Conservation (phyloP, 2,113 vertebrate genomes). For the Festucalex cinctus region DNA sequence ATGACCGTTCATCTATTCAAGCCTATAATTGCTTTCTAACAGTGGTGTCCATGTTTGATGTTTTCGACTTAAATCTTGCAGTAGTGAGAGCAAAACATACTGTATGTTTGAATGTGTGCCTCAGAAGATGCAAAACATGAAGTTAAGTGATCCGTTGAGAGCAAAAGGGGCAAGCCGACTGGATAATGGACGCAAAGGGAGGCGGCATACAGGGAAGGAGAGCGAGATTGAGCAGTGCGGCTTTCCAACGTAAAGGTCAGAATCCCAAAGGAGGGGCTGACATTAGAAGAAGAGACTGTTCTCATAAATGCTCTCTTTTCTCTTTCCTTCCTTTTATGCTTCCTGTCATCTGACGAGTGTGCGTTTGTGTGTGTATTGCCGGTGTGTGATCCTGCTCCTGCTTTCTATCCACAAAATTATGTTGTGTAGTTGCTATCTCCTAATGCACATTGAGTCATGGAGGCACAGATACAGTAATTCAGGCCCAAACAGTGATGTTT, state of each 20-base stretch:
- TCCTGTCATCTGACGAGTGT: conserved; percentile 2
- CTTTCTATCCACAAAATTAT: not conserved
- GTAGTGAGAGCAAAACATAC: conserved; percentile 12
- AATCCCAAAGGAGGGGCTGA: conserved; percentile 64
- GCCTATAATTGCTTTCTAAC: not conserved
- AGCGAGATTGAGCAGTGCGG: conserved; percentile 26
- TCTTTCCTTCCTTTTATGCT: conserved; percentile 23
- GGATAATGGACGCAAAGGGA: conserved; percentile 49
- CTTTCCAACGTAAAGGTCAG: conserved; percentile 67
- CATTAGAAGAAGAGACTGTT: conserved; percentile 64
- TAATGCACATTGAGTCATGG: not conserved
- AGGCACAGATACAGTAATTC: not conserved
- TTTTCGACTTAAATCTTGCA: not conserved
- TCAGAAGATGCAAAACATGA: conserved; percentile 36
- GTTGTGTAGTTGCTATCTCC: not conserved
- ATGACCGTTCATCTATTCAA: too few relatives aligned
- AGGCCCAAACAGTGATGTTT: not conserved
- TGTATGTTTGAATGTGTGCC: conserved; percentile 12
- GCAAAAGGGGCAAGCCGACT: conserved; percentile 43
- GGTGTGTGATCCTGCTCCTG: conserved; percentile 3
- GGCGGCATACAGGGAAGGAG: conserved; percentile 8
- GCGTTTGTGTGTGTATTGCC: not conserved
- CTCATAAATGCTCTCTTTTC: conserved; percentile 55
- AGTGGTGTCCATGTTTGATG: not conserved
- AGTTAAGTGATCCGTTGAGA: conserved; percentile 33